A percentile compares a stretch with the other conserved stretches of the same genome.
Conservation (phyloP, 2,888 invertebrate species). For the Galeruca laticollis region DNA sequence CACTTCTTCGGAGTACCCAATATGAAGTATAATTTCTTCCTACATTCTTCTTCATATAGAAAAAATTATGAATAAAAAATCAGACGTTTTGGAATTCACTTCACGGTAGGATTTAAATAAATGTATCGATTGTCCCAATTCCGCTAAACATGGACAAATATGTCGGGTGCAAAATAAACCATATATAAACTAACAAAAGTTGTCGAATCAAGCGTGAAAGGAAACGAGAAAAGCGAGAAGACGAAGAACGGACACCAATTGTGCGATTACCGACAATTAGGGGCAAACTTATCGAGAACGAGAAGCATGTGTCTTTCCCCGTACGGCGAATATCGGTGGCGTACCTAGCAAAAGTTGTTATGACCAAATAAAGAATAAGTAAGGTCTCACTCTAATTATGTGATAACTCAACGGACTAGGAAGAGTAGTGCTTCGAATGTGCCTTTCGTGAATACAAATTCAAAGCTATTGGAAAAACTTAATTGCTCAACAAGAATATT, state of each 20-base stretch:
- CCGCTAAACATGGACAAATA: constrained; percentile 9
- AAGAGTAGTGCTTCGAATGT: constrained; percentile 47
- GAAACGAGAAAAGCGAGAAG: constrained; percentile 23
- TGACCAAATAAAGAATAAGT: constrained; percentile 58
- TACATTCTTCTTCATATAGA: no score
- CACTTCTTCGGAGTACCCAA: no score
- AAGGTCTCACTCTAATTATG: constrained; percentile 52
- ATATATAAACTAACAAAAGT: constrained; percentile 15
- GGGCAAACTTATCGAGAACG: constrained; percentile 51
- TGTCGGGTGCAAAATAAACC: constrained; percentile 15
- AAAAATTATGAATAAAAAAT: no score
- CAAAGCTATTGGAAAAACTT: constrained; percentile 41
- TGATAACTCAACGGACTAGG: constrained; percentile 51
- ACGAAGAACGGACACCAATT: constrained; percentile 42
- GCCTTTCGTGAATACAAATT: constrained; percentile 51
- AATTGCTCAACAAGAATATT: constrained; percentile 25
- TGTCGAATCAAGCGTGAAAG: constrained; percentile 11
- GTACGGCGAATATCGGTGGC: constrained; percentile 60
- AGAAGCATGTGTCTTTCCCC: constrained; percentile 50
- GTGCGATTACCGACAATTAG: constrained; percentile 50
- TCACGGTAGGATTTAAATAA: background rate
- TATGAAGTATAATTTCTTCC: no score
- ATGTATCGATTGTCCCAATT: background rate
- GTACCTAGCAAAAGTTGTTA: constrained; percentile 58
- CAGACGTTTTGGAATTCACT: constrained; percentile 5